Evolutionary conservation across 2,113 vertebrate genomes (phyloP).

Genomic region (Etia nguti): DNA sequence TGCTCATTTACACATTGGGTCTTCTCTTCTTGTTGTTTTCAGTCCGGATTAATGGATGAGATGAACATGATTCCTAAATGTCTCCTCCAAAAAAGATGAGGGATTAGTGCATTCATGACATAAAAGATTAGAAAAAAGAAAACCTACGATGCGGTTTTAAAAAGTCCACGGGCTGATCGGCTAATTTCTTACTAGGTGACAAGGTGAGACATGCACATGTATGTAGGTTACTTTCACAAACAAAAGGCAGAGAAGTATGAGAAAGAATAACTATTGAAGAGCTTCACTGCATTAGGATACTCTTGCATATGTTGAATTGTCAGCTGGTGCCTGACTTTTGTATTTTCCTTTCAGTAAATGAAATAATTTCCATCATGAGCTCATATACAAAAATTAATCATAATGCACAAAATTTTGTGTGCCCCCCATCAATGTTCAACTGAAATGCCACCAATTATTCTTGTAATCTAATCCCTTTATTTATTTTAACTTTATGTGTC

Average conservation of each 20-base stretch:
- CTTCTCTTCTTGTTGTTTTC: background rate
- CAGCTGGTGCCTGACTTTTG: background rate
- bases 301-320: background rate
- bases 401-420: rapidly evolving
- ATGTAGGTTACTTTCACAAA: background rate
- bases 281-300: background rate
- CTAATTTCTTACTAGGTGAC: background rate
- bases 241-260: background rate
- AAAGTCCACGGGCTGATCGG: rapidly evolving
- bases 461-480: background rate
- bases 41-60: background rate
- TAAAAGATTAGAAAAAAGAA: background rate
- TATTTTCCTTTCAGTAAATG: background rate
- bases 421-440: background rate
- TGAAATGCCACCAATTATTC: background rate
- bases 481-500: background rate
- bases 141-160: background rate
- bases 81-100: background rate
- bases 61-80: background rate
- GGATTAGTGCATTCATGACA: rapidly evolving
- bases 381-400: rapidly evolving
- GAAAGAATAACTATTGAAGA: rapidly evolving
- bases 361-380: background rate
- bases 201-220: background rate
- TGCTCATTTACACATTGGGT: background rate